Conservation (phyloP, 2,113 vertebrate genomes). For the Phylloscopus trochilus region DNA sequence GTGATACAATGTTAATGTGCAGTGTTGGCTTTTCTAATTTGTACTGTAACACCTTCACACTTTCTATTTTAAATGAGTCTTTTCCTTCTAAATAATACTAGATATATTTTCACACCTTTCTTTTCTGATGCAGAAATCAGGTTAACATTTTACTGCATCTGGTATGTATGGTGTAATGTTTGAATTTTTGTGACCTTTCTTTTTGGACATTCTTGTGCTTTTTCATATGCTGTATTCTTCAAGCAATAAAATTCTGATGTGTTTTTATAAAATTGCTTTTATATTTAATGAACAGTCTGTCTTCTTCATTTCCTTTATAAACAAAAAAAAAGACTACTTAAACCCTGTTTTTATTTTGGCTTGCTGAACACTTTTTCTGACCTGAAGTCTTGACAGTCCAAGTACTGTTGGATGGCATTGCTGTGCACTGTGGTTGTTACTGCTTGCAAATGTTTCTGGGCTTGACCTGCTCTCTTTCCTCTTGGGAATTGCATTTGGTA, state of each 20-base stretch:
- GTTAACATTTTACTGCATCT: slow-evolving; percentile 87
- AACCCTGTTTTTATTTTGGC: slow-evolving; percentile 12
- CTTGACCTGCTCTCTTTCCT: background rate
- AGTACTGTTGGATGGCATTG: background rate
- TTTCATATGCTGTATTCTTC: slow-evolving; percentile 94
- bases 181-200: slow-evolving; percentile 83
- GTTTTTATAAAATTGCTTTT: slow-evolving; percentile 85
- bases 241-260: slow-evolving; percentile 98
- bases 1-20: slow-evolving; percentile 71
- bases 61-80: slow-evolving; percentile 74
- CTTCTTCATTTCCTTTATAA: slow-evolving; percentile 36
- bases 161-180: slow-evolving; percentile 84
- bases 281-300: slow-evolving; percentile 70
- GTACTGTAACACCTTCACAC: slow-evolving; percentile 77
- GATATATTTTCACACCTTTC: slow-evolving; percentile 70
- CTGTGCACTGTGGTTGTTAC: background rate
- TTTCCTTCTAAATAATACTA: slow-evolving; percentile 71
- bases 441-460: background rate
- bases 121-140: slow-evolving; percentile 82
- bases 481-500: background rate
- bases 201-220: slow-evolving; percentile 85
- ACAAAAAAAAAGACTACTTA: background rate
- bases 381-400: background rate
- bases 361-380: background rate
- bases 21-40: slow-evolving; percentile 80